A percentile compares a stretch with the other conserved stretches of the same genome.
Conservation (phyloP, 2,113 vertebrate species). For the Coreoperca whiteheadi region DNA sequence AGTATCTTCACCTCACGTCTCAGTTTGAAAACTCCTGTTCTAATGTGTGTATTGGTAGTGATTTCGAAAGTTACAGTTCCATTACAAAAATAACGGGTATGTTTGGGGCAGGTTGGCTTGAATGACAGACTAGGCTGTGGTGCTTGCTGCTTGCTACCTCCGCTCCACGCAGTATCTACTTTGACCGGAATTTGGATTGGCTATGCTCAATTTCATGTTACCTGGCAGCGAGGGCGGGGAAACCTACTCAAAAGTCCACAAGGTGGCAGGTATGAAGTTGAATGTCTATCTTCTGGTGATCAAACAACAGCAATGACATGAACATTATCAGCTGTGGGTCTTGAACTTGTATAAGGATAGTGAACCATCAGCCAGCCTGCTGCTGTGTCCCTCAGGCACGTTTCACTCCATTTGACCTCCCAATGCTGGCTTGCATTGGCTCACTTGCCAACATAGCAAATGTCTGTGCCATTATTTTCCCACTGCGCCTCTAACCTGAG, state of each 20-base stretch:
- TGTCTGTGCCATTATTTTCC: background rate
- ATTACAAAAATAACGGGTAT: background rate
- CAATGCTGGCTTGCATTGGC: background rate
- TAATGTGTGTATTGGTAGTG: background rate
- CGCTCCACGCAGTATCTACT: background rate
- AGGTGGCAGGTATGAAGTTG: background rate
- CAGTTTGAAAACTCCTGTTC: too few relatives aligned
- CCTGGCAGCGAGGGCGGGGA: background rate
- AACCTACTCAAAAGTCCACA: too few relatives aligned
- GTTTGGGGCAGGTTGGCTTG: too few relatives aligned
- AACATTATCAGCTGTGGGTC: background rate
- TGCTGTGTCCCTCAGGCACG: background rate
- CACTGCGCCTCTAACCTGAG: conserved; percentile 11
- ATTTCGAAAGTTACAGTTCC: background rate
- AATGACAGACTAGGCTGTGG: too few relatives aligned
- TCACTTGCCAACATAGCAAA: conserved; percentile 5
- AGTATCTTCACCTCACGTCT: too few relatives aligned
- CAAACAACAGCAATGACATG: background rate
- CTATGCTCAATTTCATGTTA: background rate
- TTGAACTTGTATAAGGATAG: background rate
- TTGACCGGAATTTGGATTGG: too few relatives aligned
- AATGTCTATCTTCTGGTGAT: background rate
- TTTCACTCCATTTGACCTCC: conserved; percentile 30
- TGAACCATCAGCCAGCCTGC: background rate
- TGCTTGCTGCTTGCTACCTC: background rate